phyloP scores from a whole-genome alignment of 2,888 invertebrate genomes.

The Meghimatium bilineatum region DNA sequence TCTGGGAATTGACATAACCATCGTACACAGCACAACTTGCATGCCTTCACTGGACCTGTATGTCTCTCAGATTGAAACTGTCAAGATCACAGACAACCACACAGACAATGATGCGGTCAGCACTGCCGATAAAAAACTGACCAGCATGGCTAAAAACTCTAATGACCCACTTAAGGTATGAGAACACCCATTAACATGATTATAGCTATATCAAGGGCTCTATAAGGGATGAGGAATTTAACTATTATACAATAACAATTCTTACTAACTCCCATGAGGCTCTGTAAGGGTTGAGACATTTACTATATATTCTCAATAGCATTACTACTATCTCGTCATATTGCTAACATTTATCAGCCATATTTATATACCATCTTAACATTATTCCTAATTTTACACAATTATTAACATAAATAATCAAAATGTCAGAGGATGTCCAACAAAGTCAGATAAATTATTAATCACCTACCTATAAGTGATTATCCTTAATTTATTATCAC shows the following conservation, averaged over 20 bases:
- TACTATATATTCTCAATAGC: too few relatives aligned
- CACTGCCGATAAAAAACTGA: constrained; percentile 45
- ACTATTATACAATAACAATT: neutral
- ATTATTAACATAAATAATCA: too few relatives aligned
- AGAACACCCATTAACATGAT: neutral
- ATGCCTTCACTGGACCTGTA: constrained; percentile 48
- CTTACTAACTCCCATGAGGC: too few relatives aligned
- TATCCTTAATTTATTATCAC: too few relatives aligned
- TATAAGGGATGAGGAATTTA: neutral
- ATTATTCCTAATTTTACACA: too few relatives aligned
- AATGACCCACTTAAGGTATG: constrained; percentile 52
- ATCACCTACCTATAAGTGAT: too few relatives aligned
- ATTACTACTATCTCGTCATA: too few relatives aligned
- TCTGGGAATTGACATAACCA: neutral
- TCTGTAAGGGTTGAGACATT: too few relatives aligned
- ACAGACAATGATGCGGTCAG: constrained; percentile 42
- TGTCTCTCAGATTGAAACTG: constrained; percentile 52
- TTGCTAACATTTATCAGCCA: too few relatives aligned
- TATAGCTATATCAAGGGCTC: neutral
- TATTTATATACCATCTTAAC: too few relatives aligned
- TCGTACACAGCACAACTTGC: constrained; percentile 7
- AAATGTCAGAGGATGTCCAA: too few relatives aligned
- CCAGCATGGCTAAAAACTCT: constrained; percentile 49
- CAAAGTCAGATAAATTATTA: too few relatives aligned
- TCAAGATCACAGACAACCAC: constrained; percentile 46